Percentiles rank a stretch among this genome's conserved stretches.
Conservation (phyloP, 2,888 invertebrate genomes). For the Anthophora plumipes region DNA sequence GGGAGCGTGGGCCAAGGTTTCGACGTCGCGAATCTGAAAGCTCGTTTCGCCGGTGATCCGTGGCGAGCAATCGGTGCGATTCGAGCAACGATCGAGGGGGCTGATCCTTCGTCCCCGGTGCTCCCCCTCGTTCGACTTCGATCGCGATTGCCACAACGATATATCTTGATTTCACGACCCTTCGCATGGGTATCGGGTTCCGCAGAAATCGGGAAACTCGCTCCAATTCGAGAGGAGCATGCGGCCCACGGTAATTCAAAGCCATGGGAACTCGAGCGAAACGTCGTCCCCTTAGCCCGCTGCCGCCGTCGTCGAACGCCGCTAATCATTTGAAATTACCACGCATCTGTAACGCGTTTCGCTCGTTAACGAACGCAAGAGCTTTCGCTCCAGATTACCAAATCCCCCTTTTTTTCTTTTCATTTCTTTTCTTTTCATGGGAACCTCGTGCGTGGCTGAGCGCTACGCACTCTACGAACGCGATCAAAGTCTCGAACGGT, state of each 20-base stretch:
- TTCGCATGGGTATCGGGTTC: constrained; percentile 83
- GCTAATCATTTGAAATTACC: constrained; percentile 82
- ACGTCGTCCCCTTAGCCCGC: constrained; percentile 11
- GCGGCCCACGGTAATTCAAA: constrained; percentile 69
- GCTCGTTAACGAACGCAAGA: constrained; percentile 75
- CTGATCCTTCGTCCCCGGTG: not conserved
- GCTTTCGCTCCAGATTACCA: constrained; percentile 6
- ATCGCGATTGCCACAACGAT: constrained; percentile 71
- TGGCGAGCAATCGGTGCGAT: not conserved
- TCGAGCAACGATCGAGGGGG: not conserved
- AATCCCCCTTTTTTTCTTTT: no score
- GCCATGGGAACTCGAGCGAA: constrained; percentile 74
- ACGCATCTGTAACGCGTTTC: constrained; percentile 80
- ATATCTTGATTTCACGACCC: constrained; percentile 84
- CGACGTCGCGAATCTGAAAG: not conserved
- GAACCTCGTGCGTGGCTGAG: not conserved
- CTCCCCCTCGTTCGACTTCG: constrained; percentile 37
- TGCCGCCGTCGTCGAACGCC: constrained; percentile 46
- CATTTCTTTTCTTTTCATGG: constrained; percentile 36
- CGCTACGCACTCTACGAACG: no score
- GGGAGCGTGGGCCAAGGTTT: not conserved
- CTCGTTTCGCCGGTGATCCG: not conserved
- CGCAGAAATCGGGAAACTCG: constrained; percentile 84
- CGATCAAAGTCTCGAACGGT: not conserved
- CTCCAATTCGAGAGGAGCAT: constrained; percentile 61